Conservation (phyloP, 2,888 invertebrate species). For the Aphelenchoides bicaudatus region DNA sequence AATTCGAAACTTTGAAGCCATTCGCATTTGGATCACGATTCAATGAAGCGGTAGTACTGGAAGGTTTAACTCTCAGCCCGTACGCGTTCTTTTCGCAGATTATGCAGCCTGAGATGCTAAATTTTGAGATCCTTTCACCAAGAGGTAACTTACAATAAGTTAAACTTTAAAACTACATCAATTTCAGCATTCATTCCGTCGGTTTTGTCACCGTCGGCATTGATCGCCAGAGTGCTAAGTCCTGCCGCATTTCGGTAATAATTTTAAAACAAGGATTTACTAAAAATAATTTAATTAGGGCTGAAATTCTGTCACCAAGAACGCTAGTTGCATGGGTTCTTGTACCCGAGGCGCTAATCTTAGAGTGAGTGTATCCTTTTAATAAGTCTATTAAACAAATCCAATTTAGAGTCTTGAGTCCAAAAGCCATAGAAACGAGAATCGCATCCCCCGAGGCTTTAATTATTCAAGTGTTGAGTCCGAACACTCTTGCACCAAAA, state of each 20-base stretch:
- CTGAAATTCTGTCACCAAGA: slow-evolving; percentile 50
- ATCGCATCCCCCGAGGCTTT: slow-evolving; percentile 23
- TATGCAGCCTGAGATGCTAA: slow-evolving; percentile 29
- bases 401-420: slow-evolving; percentile 33
- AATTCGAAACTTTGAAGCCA: slow-evolving; percentile 30
- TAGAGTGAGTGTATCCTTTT: slow-evolving; percentile 36
- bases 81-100: slow-evolving; percentile 33
- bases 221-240: slow-evolving; percentile 47
- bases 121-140: slow-evolving; percentile 21
- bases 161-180: slow-evolving; percentile 11
- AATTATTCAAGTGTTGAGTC: slow-evolving; percentile 38
- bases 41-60: slow-evolving; percentile 31
- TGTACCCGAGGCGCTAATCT: slow-evolving; percentile 49
- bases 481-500: slow-evolving; percentile 24
- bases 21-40: slow-evolving; percentile 29
- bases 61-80: slow-evolving; percentile 31
- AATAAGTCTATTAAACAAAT: slow-evolving; percentile 23
- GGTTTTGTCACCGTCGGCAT: slow-evolving; percentile 47
- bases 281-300: too few species aligned
- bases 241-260: slow-evolving; percentile 54
- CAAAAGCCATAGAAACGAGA: slow-evolving; percentile 23
- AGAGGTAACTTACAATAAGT: neutral
- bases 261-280: too few species aligned
- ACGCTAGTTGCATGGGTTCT: slow-evolving; percentile 53
- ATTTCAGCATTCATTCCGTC: slow-evolving; percentile 33